These are phyloP conservation scores for Calephelis virginiensis DNA, from an alignment of 1,140 invertebrate genomes.

Conservation along the genomic window DNA sequence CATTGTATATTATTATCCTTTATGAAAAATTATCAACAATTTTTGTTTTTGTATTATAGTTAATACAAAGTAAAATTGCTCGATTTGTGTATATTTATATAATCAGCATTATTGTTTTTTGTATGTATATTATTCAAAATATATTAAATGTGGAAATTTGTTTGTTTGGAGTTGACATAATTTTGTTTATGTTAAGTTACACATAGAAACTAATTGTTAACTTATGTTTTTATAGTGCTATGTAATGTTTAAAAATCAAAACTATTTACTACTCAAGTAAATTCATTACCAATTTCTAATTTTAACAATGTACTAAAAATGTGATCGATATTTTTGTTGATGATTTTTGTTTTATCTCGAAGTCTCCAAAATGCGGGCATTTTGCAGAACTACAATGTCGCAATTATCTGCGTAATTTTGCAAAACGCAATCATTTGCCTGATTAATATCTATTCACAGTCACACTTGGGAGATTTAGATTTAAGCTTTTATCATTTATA, in stretches of 20 bases:
- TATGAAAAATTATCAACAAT: constrained; percentile 37
- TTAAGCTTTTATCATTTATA: constrained; percentile 73
- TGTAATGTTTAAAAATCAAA: too few species aligned
- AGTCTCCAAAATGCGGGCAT: constrained; percentile 52
- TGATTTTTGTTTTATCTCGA: constrained; percentile 41
- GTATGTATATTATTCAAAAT: too few species aligned
- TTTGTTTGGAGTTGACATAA: too few species aligned
- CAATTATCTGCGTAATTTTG: constrained; percentile 57
- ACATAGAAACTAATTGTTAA: too few species aligned
- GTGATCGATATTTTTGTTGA: constrained; percentile 21
- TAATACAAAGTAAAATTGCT: background rate
- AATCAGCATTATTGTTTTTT: too few species aligned
- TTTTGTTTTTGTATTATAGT: constrained; percentile 8
- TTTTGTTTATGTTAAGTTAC: too few species aligned
- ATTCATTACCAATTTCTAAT: too few species aligned
- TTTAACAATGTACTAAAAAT: too few species aligned
- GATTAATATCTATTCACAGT: constrained; percentile 63
- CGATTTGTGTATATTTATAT: too few species aligned
- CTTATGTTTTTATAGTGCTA: too few species aligned
- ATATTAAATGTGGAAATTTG: too few species aligned
- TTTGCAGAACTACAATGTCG: constrained; percentile 60
- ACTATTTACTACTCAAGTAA: too few species aligned
- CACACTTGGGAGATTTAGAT: constrained; percentile 69
- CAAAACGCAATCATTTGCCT: constrained; percentile 70
- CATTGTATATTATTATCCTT: constrained; percentile 41